A percentile compares a stretch with the other conserved stretches of the same genome.
Evolutionary conservation across 2,113 vertebrate species (phyloP).

Genomic region (Alethe diademata): DNA sequence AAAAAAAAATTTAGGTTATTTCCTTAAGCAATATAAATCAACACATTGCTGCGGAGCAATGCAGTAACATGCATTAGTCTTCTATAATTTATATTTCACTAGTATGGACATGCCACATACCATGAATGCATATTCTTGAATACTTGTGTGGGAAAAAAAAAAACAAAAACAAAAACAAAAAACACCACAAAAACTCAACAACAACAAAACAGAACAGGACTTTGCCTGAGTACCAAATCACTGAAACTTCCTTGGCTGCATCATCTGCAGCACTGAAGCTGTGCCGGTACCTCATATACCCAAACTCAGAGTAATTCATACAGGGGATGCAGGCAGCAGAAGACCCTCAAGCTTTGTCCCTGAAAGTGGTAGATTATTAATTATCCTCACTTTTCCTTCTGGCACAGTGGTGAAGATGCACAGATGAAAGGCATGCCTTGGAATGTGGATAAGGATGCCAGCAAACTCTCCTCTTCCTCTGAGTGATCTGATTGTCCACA

Average conservation of each 20-base stretch:
- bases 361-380: background rate
- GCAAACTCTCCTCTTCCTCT: slow-evolving; percentile 48
- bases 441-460: slow-evolving; percentile 35
- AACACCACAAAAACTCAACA: too few relatives aligned
- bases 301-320: background rate
- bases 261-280: background rate
- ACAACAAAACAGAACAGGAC: background rate
- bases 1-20: background rate
- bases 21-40: background rate
- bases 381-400: background rate
- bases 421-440: slow-evolving; percentile 23
- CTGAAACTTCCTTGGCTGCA: background rate
- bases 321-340: background rate
- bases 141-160: background rate
- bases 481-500: background rate
- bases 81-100: background rate
- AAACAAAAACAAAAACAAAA: background rate
- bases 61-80: background rate
- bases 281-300: background rate
- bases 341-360: background rate
- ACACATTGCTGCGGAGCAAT: background rate
- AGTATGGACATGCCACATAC: background rate
- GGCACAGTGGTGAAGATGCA: background rate
- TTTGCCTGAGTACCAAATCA: background rate
- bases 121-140: background rate